These are phyloP conservation scores for Mastigias papua DNA, from an alignment of 30 jellyfish, hydroid and myxozoan species.

Conservation along the genomic window DNA sequence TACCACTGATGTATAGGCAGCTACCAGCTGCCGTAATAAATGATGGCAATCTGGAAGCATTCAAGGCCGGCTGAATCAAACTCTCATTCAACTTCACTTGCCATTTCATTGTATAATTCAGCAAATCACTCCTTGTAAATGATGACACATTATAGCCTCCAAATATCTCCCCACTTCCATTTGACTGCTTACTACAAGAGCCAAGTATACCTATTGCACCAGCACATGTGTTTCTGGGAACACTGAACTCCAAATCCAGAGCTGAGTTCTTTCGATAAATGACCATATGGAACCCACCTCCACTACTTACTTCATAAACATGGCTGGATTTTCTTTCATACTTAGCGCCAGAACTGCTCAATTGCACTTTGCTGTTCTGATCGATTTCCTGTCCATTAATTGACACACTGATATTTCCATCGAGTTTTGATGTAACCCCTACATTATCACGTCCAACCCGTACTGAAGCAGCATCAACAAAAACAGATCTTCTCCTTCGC, in stretches of 20 bases:
- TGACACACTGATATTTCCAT: constrained; percentile 36
- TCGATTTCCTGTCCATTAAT: constrained; percentile 40
- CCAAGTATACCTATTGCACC: constrained; percentile 58
- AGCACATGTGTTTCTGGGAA: constrained; percentile 30
- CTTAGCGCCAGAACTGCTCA: constrained; percentile 14
- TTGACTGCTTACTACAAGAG: constrained; percentile 20
- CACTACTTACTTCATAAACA: constrained; percentile 23
- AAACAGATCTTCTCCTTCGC: constrained; percentile 67
- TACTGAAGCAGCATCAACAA: constrained; percentile 55
- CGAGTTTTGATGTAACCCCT: constrained; percentile 14
- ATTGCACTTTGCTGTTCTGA: constrained; percentile 7
- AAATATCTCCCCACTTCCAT: neutral
- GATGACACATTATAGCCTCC: constrained; percentile 18
- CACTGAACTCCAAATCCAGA: constrained; percentile 35
- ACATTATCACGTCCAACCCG: constrained; percentile 39
- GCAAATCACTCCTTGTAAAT: constrained; percentile 21
- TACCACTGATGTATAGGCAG: constrained; percentile 40
- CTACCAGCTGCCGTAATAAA: constrained; percentile 55
- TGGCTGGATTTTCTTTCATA: constrained; percentile 24
- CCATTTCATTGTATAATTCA: constrained; percentile 45
- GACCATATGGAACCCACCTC: constrained; percentile 24
- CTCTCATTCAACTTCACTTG: constrained; percentile 13
- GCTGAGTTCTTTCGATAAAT: constrained; percentile 14
- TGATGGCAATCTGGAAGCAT: constrained; percentile 46
- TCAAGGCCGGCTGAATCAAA: constrained; percentile 36